Evolutionary conservation across 2,888 invertebrate genomes (phyloP).

Genomic region (Rapana venosa): DNA sequence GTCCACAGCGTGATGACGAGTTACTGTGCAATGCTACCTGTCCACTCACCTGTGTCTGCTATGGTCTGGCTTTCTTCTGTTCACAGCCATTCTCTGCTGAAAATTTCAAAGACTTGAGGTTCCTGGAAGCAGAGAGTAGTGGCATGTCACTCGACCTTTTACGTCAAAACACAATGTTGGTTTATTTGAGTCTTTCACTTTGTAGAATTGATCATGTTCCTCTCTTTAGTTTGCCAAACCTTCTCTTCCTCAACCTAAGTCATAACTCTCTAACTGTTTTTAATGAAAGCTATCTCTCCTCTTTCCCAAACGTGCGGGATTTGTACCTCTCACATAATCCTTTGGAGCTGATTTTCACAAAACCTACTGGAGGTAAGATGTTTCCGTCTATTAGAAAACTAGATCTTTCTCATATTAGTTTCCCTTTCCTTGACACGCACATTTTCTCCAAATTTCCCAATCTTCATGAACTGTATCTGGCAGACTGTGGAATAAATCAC

Average conservation of each 20-base stretch:
- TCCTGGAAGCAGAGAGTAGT: not conserved
- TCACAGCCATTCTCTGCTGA: not conserved
- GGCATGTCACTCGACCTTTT: not conserved
- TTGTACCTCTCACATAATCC: slow-evolving; percentile 21
- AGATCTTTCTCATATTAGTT: not conserved
- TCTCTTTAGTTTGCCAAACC: not conserved
- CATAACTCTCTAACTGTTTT: not conserved
- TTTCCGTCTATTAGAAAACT: not conserved
- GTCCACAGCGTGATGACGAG: slow-evolving; percentile 35
- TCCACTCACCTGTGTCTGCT: slow-evolving; percentile 16
- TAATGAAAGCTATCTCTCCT: not conserved
- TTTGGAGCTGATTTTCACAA: not conserved
- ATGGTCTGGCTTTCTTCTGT: slow-evolving; percentile 25
- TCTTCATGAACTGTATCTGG: not conserved
- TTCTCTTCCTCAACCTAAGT: not conserved
- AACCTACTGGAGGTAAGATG: too few species aligned
- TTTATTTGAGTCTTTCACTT: not conserved
- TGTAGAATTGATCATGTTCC: not conserved
- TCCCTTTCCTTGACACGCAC: not conserved
- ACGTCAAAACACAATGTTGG: not conserved
- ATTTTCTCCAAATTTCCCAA: not conserved
- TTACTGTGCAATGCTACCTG: slow-evolving; percentile 11
- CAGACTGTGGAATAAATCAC: not conserved
- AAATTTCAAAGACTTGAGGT: not conserved
- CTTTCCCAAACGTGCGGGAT: not conserved